Conservation (phyloP, 2,888 invertebrate genomes). For the Hydropsyche betteni region DNA sequence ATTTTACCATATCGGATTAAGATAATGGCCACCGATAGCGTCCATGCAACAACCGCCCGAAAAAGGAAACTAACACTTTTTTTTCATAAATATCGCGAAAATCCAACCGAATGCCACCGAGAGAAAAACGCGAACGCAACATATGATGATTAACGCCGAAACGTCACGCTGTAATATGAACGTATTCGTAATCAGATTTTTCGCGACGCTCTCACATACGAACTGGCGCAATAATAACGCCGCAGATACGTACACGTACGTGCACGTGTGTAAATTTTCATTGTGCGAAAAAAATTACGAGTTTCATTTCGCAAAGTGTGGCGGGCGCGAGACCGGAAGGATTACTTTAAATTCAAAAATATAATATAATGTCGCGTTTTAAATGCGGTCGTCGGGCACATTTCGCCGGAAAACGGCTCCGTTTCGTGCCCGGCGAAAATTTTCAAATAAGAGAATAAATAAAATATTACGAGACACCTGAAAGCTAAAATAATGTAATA, state of each 20-base stretch:
- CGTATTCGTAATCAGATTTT: slow-evolving; percentile 29
- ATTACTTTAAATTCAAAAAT: slow-evolving; percentile 15
- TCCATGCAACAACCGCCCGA: too few species aligned
- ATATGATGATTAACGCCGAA: slow-evolving; percentile 29
- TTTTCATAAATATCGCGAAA: too few species aligned
- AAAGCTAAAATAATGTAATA: too few species aligned
- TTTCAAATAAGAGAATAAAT: background rate
- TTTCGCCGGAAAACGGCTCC: background rate
- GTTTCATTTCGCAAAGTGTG: slow-evolving; percentile 32
- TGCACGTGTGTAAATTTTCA: slow-evolving; percentile 27
- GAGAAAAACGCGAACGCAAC: slow-evolving; percentile 16
- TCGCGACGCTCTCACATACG: background rate
- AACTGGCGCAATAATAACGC: background rate
- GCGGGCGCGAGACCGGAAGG: slow-evolving; percentile 6
- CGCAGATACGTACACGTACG: background rate
- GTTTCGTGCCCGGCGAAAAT: background rate
- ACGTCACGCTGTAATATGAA: slow-evolving; percentile 28
- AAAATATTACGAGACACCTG: too few species aligned
- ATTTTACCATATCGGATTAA: too few species aligned
- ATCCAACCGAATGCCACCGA: too few species aligned
- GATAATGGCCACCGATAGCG: too few species aligned
- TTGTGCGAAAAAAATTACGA: slow-evolving; percentile 25
- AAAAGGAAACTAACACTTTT: too few species aligned
- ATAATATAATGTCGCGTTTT: slow-evolving; percentile 13
- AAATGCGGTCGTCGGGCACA: slow-evolving; percentile 5